Conservation (phyloP, 2,797 vertebrate genomes). For the Distichodus sexfasciatus region DNA sequence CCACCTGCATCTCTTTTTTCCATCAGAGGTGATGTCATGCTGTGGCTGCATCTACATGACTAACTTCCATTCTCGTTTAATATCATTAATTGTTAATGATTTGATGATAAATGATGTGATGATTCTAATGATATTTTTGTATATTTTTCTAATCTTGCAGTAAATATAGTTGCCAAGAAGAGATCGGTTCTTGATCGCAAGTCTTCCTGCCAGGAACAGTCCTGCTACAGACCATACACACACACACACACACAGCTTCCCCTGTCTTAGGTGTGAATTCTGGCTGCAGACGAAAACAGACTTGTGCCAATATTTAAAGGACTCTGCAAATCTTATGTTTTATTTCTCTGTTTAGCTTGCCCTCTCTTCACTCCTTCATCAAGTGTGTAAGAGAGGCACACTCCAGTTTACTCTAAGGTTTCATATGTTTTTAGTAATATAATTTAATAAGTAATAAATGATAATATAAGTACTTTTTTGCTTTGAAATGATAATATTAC, state of each 20-base stretch:
- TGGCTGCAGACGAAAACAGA: too few relatives aligned
- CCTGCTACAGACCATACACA: neutral
- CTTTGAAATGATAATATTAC: slow-evolving; percentile 21
- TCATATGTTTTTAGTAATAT: slow-evolving; percentile 37
- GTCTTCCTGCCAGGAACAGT: neutral
- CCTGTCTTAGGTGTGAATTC: neutral
- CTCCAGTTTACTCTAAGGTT: slow-evolving; percentile 21
- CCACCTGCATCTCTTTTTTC: too few relatives aligned
- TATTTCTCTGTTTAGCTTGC: neutral
- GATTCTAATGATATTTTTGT: slow-evolving; percentile 37
- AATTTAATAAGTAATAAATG: too few relatives aligned
- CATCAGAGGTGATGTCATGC: too few relatives aligned
- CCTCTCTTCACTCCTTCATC: slow-evolving; percentile 23
- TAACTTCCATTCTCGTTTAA: too few relatives aligned
- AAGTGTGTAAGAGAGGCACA: slow-evolving; percentile 24
- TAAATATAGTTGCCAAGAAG: slow-evolving; percentile 62
- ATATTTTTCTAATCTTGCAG: slow-evolving; percentile 62
- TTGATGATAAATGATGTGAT: neutral
- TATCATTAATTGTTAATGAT: neutral
- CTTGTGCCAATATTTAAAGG: slow-evolving; percentile 1
- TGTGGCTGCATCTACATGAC: too few relatives aligned
- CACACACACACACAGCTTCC: slow-evolving; percentile 2
- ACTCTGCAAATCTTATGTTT: neutral
- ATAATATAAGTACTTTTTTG: slow-evolving; percentile 33
- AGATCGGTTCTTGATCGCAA: slow-evolving; percentile 35